Percentiles rank a stretch among this genome's conserved stretches.
Evolutionary conservation across 2,888 invertebrate species (phyloP).

Genomic region (Andrena bucephala): DNA sequence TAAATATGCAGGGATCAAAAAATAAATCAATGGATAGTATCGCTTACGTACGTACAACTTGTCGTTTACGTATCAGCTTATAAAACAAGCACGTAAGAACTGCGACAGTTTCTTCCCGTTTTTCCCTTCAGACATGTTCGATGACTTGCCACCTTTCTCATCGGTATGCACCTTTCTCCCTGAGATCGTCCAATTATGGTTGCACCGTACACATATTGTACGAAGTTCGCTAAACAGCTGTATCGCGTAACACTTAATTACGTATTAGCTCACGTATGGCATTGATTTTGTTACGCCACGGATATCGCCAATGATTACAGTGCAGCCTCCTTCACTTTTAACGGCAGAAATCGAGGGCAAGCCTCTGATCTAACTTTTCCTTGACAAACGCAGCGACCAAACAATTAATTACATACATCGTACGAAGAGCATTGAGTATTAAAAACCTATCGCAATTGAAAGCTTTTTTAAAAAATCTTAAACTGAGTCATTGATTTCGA

Average conservation of each 20-base stretch:
- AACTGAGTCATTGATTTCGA: too few species aligned
- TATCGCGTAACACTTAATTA: slow-evolving; percentile 19
- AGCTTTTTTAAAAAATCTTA: too few species aligned
- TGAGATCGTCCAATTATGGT: slow-evolving; percentile 8
- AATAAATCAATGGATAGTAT: too few species aligned
- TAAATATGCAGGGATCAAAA: too few species aligned
- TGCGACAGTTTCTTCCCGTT: neutral
- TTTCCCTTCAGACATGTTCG: neutral
- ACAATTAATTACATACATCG: too few species aligned
- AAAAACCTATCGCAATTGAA: too few species aligned
- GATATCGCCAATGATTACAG: slow-evolving; percentile 1
- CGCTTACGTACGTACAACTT: neutral
- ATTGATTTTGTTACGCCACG: slow-evolving; percentile 20
- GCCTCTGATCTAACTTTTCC: neutral
- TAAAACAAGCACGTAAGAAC: neutral
- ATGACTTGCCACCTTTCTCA: neutral
- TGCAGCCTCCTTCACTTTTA: neutral
- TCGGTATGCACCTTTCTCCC: slow-evolving; percentile 24
- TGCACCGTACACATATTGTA: neutral
- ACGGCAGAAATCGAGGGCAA: neutral
- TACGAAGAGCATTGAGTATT: too few species aligned
- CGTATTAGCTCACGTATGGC: slow-evolving; percentile 2
- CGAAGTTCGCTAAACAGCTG: slow-evolving; percentile 16
- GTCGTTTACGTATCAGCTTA: neutral
- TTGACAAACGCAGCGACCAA: neutral